These are phyloP conservation scores for Phrynocephalus vlangalii DNA, from an alignment of 2,797 vertebrate species.

Conservation along the genomic window DNA sequence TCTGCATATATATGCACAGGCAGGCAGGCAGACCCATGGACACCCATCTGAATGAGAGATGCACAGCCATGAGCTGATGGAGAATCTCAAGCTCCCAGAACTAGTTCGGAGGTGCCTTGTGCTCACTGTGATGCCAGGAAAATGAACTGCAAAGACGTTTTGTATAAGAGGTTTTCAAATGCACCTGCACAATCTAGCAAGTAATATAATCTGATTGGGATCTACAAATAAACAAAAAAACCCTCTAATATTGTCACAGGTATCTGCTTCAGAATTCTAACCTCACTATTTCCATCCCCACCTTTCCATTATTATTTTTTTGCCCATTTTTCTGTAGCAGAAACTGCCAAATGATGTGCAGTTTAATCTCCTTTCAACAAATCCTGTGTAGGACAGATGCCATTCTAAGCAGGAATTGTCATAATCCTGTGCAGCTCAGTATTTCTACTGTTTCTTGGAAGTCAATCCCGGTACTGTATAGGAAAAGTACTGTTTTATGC, in stretches of 20 bases:
- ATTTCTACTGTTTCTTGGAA: too few species aligned
- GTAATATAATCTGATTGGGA: neutral
- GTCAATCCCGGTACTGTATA: too few species aligned
- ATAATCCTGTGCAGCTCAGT: too few species aligned
- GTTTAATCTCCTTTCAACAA: too few species aligned
- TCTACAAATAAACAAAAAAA: neutral
- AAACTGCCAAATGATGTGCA: too few species aligned
- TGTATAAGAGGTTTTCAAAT: neutral
- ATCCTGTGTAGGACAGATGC: too few species aligned
- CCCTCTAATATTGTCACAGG: too few species aligned
- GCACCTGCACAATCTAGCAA: neutral
- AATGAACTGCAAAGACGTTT: neutral
- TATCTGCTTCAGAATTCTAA: too few species aligned
- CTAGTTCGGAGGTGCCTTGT: neutral
- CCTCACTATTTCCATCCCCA: too few species aligned
- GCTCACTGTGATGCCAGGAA: neutral
- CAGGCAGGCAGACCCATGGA: conserved; percentile 47
- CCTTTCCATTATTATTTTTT: too few species aligned
- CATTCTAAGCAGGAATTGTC: too few species aligned
- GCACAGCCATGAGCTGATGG: neutral
- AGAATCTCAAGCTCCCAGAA: neutral
- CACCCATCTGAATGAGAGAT: conserved; percentile 64
- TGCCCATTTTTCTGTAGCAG: neutral
- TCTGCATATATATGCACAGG: conserved; percentile 74
- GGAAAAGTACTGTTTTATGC: too few species aligned